Conservation (phyloP, 2,113 vertebrate species). For the Ptychochromis oligacanthus region DNA sequence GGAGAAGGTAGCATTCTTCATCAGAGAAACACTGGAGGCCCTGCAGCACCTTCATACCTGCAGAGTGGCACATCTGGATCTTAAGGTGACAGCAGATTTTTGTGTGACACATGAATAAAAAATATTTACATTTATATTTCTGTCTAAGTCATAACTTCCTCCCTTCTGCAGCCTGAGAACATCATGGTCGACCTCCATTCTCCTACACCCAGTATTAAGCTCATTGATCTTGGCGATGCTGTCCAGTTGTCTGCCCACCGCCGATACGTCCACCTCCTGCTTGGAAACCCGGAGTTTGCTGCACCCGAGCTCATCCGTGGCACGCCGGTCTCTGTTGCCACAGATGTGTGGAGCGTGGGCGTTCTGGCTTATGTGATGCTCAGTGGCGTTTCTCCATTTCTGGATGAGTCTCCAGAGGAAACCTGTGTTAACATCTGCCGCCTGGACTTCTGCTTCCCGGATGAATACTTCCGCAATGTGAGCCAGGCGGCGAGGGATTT, state of each 20-base stretch:
- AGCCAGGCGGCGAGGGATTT: slow-evolving; percentile 94
- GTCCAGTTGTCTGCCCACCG: slow-evolving; percentile 90
- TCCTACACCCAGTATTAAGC: slow-evolving; percentile 88
- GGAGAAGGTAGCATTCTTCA: slow-evolving; percentile 95
- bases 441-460: slow-evolving; percentile 96
- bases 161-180: slow-evolving; percentile 89
- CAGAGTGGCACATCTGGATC: slow-evolving; percentile 92
- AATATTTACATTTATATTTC: not conserved
- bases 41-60: slow-evolving; percentile 97
- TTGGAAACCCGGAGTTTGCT: slow-evolving; percentile 95
- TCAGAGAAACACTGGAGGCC: slow-evolving; percentile 92
- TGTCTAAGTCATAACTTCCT: not conserved
- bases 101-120: not conserved
- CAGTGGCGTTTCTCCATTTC: slow-evolving; percentile 95
- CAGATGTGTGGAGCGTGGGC: slow-evolving; percentile 94
- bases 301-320: slow-evolving; percentile 96
- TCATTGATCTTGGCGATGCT: slow-evolving; percentile 94
- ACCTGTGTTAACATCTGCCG: slow-evolving; percentile 96
- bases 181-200: slow-evolving; percentile 91
- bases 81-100: slow-evolving; percentile 85
- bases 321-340: slow-evolving; percentile 89
- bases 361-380: slow-evolving; percentile 94
- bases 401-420: slow-evolving; percentile 97
- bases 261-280: slow-evolving; percentile 90
- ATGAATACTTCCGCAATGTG: slow-evolving; percentile 89